Evolutionary conservation across 2,888 invertebrate species (phyloP).

Genomic region (Tryphoninae sp.): DNA sequence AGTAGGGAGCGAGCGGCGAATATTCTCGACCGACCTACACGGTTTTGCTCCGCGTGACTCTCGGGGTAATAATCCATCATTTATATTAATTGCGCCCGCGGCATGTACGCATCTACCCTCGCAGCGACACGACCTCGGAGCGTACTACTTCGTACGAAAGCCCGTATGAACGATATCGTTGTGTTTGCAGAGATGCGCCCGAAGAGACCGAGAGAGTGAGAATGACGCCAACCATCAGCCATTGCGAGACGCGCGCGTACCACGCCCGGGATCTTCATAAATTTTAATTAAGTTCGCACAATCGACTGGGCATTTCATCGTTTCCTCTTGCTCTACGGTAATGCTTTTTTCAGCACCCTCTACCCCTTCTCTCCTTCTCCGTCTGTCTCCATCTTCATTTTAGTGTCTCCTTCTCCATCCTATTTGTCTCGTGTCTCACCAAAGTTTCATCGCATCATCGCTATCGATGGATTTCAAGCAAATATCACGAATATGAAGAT

Average conservation of each 20-base stretch:
- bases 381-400: no score
- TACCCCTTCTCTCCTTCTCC: no score
- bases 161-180: slow-evolving; percentile 76
- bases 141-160: slow-evolving; percentile 43
- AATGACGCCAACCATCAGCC: slow-evolving; percentile 54
- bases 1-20: slow-evolving; percentile 50
- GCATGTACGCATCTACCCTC: slow-evolving; percentile 63
- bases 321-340: slow-evolving; percentile 31
- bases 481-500: slow-evolving; percentile 17
- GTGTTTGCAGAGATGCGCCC: slow-evolving; percentile 71
- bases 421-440: not conserved
- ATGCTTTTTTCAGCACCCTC: not conserved
- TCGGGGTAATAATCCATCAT: slow-evolving; percentile 76
- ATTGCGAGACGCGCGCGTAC: slow-evolving; percentile 58
- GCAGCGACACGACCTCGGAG: slow-evolving; percentile 47
- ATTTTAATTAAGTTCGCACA: slow-evolving; percentile 78
- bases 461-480: not conserved
- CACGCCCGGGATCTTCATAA: slow-evolving; percentile 76
- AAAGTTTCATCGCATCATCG: slow-evolving; percentile 29
- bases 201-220: slow-evolving; percentile 28
- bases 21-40: slow-evolving; percentile 59
- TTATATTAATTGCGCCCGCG: slow-evolving; percentile 79
- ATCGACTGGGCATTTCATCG: slow-evolving; percentile 68
- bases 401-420: no score
- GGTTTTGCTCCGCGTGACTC: slow-evolving; percentile 61